These are phyloP conservation scores for Merluccius polli DNA, from an alignment of 2,797 vertebrate species.

Conservation along the genomic window DNA sequence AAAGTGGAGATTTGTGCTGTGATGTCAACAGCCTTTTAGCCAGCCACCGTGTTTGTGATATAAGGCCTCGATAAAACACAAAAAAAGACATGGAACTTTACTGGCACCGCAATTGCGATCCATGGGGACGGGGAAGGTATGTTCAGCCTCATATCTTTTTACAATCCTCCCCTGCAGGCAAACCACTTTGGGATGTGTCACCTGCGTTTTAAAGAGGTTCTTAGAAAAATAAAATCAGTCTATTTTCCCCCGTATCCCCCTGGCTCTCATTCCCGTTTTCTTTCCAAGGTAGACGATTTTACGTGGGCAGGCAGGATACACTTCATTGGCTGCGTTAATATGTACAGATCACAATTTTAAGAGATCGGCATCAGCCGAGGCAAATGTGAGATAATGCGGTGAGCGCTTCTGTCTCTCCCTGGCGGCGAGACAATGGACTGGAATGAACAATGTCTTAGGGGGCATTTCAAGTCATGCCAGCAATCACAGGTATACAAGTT, in stretches of 20 bases:
- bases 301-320: not conserved
- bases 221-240: not conserved
- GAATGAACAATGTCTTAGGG: not conserved
- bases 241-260: not conserved
- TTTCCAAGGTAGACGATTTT: not conserved
- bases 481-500: not conserved
- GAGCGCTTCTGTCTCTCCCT: not conserved
- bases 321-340: not conserved
- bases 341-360: not conserved
- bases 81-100: slow-evolving; percentile 4
- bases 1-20: not conserved
- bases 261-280: not conserved
- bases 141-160: slow-evolving; percentile 67
- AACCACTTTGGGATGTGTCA: slow-evolving; percentile 58
- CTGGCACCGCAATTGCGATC: not conserved
- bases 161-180: slow-evolving; percentile 56
- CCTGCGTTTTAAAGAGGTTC: slow-evolving; percentile 64
- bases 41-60: not conserved
- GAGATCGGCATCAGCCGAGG: not conserved
- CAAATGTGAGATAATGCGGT: not conserved
- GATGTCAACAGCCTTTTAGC: not conserved
- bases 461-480: too few species aligned
- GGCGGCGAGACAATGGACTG: not conserved
- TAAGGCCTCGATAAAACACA: not conserved
- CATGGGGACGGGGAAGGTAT: not conserved